These are phyloP conservation scores for Stegastes partitus DNA, from an alignment of 2,113 vertebrate genomes.

Conservation along the genomic window DNA sequence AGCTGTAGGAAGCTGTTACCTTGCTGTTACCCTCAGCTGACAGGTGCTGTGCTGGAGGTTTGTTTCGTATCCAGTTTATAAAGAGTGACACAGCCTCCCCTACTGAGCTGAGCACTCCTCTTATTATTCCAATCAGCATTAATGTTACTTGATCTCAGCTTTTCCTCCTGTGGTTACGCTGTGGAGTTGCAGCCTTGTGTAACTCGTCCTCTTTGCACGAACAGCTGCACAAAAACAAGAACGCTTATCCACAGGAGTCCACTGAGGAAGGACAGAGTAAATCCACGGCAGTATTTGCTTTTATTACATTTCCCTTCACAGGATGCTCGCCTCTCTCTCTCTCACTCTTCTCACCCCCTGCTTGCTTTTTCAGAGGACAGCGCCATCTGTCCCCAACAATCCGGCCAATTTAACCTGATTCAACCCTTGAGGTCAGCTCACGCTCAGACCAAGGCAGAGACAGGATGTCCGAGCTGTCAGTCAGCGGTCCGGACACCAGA, in stretches of 20 bases:
- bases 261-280: conserved; percentile 35
- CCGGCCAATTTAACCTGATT: conserved; percentile 48
- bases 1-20: conserved; percentile 40
- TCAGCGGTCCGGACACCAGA: conserved; percentile 43
- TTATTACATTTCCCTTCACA: conserved; percentile 44
- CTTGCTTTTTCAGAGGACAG: conserved; percentile 16
- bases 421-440: conserved; percentile 36
- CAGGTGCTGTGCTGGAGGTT: conserved; percentile 37
- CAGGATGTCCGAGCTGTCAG: conserved; percentile 54
- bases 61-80: conserved; percentile 37
- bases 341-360: not conserved
- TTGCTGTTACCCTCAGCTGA: conserved; percentile 35
- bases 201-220: conserved; percentile 29
- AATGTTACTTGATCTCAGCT: conserved; percentile 18
- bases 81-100: conserved; percentile 43
- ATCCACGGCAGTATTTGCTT: conserved; percentile 54
- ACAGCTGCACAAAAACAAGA: conserved; percentile 36
- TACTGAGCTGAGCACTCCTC: conserved; percentile 31
- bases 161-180: conserved; percentile 27
- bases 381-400: conserved; percentile 43
- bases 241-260: conserved; percentile 30
- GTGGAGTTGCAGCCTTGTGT: conserved; percentile 19
- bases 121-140: conserved; percentile 57
- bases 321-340: conserved; percentile 27
- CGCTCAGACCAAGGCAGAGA: conserved; percentile 28